Evolutionary conservation across 2,797 vertebrate genomes (phyloP), one percentile per base, ranked within the genome.

Genomic region (Danionella dracula): DNA sequence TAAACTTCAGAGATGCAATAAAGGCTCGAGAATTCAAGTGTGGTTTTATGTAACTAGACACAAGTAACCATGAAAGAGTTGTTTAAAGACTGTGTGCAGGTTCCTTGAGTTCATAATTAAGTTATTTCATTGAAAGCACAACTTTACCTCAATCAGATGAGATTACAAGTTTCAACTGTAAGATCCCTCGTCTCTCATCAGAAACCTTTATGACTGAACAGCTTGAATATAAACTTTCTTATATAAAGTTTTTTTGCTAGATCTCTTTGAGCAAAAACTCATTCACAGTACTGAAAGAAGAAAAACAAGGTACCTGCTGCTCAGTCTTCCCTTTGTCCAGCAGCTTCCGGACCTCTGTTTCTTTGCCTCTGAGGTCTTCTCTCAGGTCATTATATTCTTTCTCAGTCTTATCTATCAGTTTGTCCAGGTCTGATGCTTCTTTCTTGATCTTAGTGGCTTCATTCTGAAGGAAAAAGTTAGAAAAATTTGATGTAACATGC

Each of bases 281-380:
- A 27, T 27, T 5, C 37, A 40, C 15, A 31, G 1, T 41, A 10
- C 20, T 1, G 16, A 57, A 23, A 27, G 5, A 41, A 27, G 41
- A 42, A 9, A 32, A 17, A 13, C 2, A 8, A 17, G 4, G 15
- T 46, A 98, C 96, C 94, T 99, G 96, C 71, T 99, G 96, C 65
- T 99, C 96, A 0, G 90, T 94, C 69, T 92, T 95, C 5, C 95
- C 96, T 66, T 96, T 97, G 58, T 98, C 95, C 80, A 99, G 85
- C 46, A 99, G 92, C 15, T 92, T 93, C 68, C 93, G 92, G 4
- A 99, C 96, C 79, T 98, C 95, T 8, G 80, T 79, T 48, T 99
- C 96, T 74, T 96, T 97, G 53, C 82, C 85, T 75, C 84, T 88
- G 85, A 99, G 91, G 81, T 99, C 96, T 11, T 97, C 94, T 60